Evolutionary conservation across 2,888 invertebrate genomes (phyloP).

Genomic region (Macrosiphum euphorbiae): DNA sequence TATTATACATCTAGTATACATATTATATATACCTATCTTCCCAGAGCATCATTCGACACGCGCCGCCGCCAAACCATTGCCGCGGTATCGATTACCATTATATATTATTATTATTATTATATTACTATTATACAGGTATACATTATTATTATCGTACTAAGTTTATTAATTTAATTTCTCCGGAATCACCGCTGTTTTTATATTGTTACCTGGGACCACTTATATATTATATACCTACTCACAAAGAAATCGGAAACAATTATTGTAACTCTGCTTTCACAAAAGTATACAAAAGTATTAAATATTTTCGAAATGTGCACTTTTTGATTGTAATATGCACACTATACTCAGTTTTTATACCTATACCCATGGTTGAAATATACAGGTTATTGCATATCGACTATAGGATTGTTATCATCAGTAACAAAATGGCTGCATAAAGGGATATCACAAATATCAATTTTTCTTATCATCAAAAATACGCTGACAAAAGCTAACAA

Average conservation of each 20-base stretch:
- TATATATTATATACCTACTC: not conserved
- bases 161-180: slow-evolving; percentile 28
- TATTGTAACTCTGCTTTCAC: slow-evolving; percentile 13
- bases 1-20: not conserved
- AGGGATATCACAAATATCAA: too few species aligned
- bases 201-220: not conserved
- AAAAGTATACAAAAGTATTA: not conserved
- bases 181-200: not conserved
- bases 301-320: not conserved
- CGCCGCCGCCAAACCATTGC: not conserved
- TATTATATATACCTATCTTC: not conserved
- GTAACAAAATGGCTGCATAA: too few species aligned
- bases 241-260: slow-evolving; percentile 36
- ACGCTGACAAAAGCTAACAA: too few species aligned
- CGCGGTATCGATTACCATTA: not conserved
- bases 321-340: not conserved
- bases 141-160: not conserved
- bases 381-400: too few species aligned
- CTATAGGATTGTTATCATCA: too few species aligned
- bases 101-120: slow-evolving; percentile 1
- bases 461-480: too few species aligned
- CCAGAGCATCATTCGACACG: slow-evolving; percentile 9
- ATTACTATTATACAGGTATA: not conserved
- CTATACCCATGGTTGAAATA: too few species aligned
- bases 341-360: not conserved